Evolutionary conservation across 1,140 invertebrate species (phyloP), one percentile per base, ranked within the genome.

Genomic region (Trichonephila inaurata): DNA sequence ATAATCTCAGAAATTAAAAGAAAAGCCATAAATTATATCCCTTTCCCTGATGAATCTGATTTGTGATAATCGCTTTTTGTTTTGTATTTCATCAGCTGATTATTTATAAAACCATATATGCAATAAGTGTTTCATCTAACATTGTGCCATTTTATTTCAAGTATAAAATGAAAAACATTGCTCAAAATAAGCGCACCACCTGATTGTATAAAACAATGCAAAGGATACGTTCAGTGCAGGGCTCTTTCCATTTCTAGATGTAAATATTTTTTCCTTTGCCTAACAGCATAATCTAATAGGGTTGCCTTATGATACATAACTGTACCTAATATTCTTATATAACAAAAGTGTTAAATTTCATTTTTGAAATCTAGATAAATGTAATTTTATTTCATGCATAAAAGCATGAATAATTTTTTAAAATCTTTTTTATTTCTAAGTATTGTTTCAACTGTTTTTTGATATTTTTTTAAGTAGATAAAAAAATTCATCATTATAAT

Each of bases 111-210:
- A 33, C 33, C 72, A 77, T 77, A 28, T 77, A 77, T 40, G 72
- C 33, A 77, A 77, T 77, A 77, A 40, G 28, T 33, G 33, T 77
- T 77, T 77, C 28, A 77, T 77, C 28, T 77, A 77, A 28, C 14
- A 77, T 77, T 77, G 28, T 77, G 33, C 33, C 16, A 40, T 77
- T 77, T 77, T 77, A 77, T 77, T 77, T 77, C 72, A 77, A 77
- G 64, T 58, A 66, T 85, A 81, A 24, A 91, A 28, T 16, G 5
- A 58, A 24, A 92, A 51, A 40, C 10, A 64, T 92, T 92, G 90
- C 90, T 92, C 90, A 92, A 92, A 92, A 85, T 24, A 92, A 92
- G 90, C 77, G 90, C 90, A 92, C 90, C 90, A 92, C 61, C 66
- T 64, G 33, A 61, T 85, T 58, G 81, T 44, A 61, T n/a, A 72